Evolutionary conservation across 1,140 invertebrate species (phyloP).

Genomic region (Diploscapter pachys): DNA sequence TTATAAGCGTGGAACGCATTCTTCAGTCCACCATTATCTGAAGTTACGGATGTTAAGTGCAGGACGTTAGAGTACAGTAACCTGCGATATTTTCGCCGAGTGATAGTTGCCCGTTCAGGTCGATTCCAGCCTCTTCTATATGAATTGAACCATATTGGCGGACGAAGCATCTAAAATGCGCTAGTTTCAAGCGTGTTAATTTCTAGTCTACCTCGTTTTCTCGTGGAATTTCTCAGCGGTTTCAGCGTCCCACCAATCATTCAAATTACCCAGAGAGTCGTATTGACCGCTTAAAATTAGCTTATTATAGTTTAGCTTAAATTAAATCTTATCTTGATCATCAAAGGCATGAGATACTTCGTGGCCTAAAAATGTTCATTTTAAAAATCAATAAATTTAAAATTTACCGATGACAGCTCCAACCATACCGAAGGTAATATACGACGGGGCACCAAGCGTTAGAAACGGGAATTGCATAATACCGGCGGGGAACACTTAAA

Average conservation of each 20-base stretch:
- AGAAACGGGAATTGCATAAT: slow-evolving; percentile 54
- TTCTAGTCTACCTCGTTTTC: slow-evolving; percentile 35
- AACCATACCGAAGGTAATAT: slow-evolving; percentile 48
- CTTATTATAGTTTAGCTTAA: background rate
- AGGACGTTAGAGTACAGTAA: slow-evolving; percentile 80
- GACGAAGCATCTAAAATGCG: slow-evolving; percentile 47
- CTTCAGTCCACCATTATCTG: background rate
- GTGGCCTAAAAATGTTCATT: slow-evolving; percentile 14
- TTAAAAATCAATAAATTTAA: no score
- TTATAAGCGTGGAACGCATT: slow-evolving; percentile 61
- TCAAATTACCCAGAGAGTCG: slow-evolving; percentile 49
- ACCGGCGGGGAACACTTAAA: slow-evolving; percentile 52
- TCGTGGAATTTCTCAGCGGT: slow-evolving; percentile 46
- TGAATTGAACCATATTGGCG: slow-evolving; percentile 44
- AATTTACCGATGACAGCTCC: slow-evolving; percentile 45
- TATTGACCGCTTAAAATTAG: slow-evolving; percentile 41
- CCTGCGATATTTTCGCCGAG: slow-evolving; percentile 88
- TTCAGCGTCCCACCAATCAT: slow-evolving; percentile 52
- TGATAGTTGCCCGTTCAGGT: slow-evolving; percentile 72
- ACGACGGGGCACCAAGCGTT: slow-evolving; percentile 46
- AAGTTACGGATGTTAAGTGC: slow-evolving; percentile 68
- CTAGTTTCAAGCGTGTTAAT: background rate
- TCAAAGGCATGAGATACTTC: slow-evolving; percentile 50
- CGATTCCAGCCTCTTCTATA: slow-evolving; percentile 42
- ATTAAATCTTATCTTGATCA: slow-evolving; percentile 30